These are phyloP conservation scores for Seira sanloemensis DNA, from an alignment of 2,888 invertebrate genomes.

Conservation along the genomic window DNA sequence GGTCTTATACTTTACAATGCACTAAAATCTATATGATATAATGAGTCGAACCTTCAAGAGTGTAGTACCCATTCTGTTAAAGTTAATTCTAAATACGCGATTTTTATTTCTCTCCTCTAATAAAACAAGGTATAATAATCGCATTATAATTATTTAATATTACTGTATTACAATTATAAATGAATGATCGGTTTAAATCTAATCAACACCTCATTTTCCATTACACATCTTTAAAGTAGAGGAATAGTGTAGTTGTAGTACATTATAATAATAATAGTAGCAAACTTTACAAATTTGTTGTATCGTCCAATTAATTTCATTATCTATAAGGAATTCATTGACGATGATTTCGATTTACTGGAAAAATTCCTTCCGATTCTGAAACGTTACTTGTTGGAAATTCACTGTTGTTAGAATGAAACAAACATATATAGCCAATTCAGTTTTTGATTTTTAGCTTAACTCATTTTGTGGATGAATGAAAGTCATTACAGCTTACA, in stretches of 20 bases:
- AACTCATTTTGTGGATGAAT: conserved; percentile 51
- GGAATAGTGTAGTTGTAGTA: not conserved
- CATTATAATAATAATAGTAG: conserved; percentile 21
- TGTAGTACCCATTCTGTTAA: not conserved
- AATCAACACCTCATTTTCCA: conserved; percentile 37
- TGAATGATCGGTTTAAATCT: conserved; percentile 37
- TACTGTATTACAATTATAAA: conserved; percentile 22
- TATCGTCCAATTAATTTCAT: too few species aligned
- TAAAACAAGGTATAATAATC: conserved; percentile 39
- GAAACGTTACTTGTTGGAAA: too few species aligned
- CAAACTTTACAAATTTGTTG: not conserved
- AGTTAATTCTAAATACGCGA: conserved; percentile 2
- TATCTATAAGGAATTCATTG: too few species aligned
- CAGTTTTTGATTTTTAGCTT: conserved; percentile 42
- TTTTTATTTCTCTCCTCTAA: conserved; percentile 35
- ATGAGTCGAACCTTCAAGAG: not conserved
- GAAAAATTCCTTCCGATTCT: too few species aligned
- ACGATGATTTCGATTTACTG: not conserved
- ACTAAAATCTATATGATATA: conserved; percentile 32
- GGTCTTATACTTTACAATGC: not conserved
- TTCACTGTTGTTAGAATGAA: conserved; percentile 32
- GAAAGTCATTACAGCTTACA: conserved; percentile 40
- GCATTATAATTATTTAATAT: conserved; percentile 23
- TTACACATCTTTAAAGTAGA: conserved; percentile 11
- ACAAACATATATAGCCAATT: conserved; percentile 49